Base-by-base conservation (phyloP, 30 jellyfish, hydroid and myxozoan genomes). In the Nemopilema nomurai region DNA sequence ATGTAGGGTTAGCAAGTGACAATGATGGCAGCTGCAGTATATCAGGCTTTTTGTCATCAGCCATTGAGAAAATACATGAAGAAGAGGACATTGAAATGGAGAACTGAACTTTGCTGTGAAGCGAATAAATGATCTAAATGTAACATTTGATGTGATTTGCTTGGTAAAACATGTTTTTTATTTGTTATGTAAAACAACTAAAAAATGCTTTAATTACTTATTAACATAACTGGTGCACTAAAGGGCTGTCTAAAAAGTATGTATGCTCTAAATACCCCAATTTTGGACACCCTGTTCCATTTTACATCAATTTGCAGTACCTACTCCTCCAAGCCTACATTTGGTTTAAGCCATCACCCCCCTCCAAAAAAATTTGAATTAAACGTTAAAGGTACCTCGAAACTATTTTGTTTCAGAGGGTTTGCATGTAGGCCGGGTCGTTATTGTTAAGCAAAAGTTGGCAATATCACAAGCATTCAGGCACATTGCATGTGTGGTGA, bases 11-110 rank as follows among this genome's bases (percentile, higher is more conserved):
- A 69, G 51, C 51, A 69, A 69, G 79, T 27, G 79, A 69, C 29
- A 29, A 69, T 69, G 79, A 69, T 41, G 57, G 57, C 57, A 41
- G 57, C 79, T n/a, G 41, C 51, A 69, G 33, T 69, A 27, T 69
- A 69, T 69, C 79, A 21, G 79, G 79, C 33, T n/a, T 69, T 69
- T 69, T 69, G 51, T 69, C 79, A 69, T 21, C 79, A 23, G 29
- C 33, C 79, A 69, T 69, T 69, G 79, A 69, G 29, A 28, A 28
- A 20, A 69, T 69, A 28, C 41, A 29, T 22, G 51, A 69, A 69
- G 79, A 28, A 69, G 33, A 20, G 4, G 79, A 69, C 33, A 28
- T 69, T 69, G 79, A 69, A 21, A 69, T 69, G 79, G 79, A 69
- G 33, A 69, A 69, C 79, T 69, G 79, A 69, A 23, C 79, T 25